Conservation (phyloP, 2,113 vertebrate species). For the Cyanoramphus novaezelandiae region DNA sequence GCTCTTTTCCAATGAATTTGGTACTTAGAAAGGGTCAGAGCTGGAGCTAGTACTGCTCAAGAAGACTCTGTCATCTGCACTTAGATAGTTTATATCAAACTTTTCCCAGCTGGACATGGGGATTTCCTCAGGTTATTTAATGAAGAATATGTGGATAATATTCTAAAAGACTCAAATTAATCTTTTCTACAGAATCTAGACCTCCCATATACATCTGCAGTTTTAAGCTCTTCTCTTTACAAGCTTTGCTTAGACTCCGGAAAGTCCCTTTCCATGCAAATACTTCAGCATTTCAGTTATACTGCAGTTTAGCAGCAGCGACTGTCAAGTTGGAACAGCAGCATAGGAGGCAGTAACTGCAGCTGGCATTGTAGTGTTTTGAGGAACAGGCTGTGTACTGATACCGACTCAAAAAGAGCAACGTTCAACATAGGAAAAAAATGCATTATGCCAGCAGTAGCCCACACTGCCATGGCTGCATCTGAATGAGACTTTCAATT, state of each 20-base stretch:
- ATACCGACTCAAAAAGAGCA: background rate
- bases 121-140: background rate
- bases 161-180: background rate
- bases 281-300: background rate
- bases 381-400: background rate
- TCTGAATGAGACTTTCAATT: background rate
- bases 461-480: fast-evolving
- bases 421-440: background rate
- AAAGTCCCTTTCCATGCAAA: background rate
- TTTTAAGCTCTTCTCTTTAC: background rate
- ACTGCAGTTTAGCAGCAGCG: background rate
- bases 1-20: background rate
- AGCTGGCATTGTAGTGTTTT: background rate
- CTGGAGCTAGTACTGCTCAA: background rate
- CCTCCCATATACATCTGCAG: background rate
- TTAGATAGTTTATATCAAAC: background rate
- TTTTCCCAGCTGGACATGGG: background rate
- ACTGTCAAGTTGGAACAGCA: background rate
- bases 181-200: background rate
- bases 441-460: background rate
- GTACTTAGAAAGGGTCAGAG: background rate
- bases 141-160: background rate
- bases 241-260: background rate
- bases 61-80: background rate
- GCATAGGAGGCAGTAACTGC: background rate